Conservation (phyloP, 2,113 vertebrate genomes). For the Nyctereutes procyonoides region DNA sequence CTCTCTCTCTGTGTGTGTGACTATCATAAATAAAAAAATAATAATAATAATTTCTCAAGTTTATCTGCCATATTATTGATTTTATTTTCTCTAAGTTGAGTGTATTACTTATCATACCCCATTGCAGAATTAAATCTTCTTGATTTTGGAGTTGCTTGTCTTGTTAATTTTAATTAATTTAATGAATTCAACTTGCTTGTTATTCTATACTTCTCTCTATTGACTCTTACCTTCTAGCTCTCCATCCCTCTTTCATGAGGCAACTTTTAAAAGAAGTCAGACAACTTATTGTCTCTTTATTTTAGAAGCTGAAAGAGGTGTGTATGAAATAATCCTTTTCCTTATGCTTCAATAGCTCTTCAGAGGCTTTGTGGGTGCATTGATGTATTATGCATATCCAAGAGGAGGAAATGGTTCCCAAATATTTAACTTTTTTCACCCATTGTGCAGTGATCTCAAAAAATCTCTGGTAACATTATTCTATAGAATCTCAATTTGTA, state of each 20-base stretch:
- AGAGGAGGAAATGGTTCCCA: not conserved
- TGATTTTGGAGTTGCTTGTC: not conserved
- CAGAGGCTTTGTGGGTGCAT: not conserved
- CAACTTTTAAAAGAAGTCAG: not conserved
- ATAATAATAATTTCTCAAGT: not conserved
- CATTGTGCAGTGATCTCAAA: not conserved
- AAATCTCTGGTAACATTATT: not conserved
- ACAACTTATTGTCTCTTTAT: not conserved
- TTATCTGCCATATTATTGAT: not conserved
- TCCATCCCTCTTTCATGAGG: not conserved
- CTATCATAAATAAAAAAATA: too few species aligned
- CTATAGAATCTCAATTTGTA: not conserved
- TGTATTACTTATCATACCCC: not conserved
- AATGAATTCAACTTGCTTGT: not conserved
- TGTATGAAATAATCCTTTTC: not conserved
- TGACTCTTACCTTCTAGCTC: not conserved
- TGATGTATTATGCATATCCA: not conserved
- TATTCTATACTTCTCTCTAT: not conserved
- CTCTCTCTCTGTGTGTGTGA: too few species aligned
- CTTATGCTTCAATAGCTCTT: not conserved
- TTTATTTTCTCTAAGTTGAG: not conserved
- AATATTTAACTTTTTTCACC: not conserved
- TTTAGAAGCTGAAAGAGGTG: constrained; percentile 6
- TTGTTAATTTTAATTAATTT: constrained; percentile 22
- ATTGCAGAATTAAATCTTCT: not conserved